A percentile compares a stretch with the other conserved stretches of the same genome.
These are phyloP conservation scores for Drosophila repletoides DNA, from an alignment of 1,140 invertebrate genomes.

Conservation along the genomic window DNA sequence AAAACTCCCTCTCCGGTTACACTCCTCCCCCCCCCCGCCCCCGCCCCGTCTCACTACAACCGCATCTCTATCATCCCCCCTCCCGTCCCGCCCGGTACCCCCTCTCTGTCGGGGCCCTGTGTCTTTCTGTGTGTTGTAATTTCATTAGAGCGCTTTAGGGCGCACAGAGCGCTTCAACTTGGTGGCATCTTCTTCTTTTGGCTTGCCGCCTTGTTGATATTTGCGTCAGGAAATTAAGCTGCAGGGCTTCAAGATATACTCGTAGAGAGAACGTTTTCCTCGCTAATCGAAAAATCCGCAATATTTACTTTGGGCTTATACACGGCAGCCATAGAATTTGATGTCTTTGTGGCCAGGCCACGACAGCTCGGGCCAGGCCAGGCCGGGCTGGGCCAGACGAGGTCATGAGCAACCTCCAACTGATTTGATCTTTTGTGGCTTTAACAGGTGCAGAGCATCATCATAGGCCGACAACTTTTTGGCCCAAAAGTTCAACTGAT, in stretches of 20 bases:
- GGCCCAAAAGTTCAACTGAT: slow-evolving; percentile 44
- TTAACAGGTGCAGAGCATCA: slow-evolving; percentile 16
- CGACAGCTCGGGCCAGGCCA: no score
- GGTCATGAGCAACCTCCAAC: no score
- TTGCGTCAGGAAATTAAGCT: slow-evolving; percentile 74
- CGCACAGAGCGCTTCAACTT: slow-evolving; percentile 43
- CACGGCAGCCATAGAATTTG: neutral
- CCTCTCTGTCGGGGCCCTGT: neutral
- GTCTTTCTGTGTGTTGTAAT: slow-evolving; percentile 46
- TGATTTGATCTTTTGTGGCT: slow-evolving; percentile 18
- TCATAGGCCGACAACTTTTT: slow-evolving; percentile 4
- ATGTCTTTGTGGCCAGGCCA: neutral
- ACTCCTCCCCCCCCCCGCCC: no score
- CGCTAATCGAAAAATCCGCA: slow-evolving; percentile 44
- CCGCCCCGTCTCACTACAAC: neutral
- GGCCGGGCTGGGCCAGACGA: no score
- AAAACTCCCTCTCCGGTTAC: no score
- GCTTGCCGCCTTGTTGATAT: slow-evolving; percentile 62
- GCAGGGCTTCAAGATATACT: slow-evolving; percentile 40
- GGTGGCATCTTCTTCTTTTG: slow-evolving; percentile 33
- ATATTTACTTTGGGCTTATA: slow-evolving; percentile 19
- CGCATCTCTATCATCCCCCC: neutral
- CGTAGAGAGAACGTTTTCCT: slow-evolving; percentile 3
- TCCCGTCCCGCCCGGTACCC: neutral
- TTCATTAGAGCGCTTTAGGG: slow-evolving; percentile 63